Evolutionary conservation across 2,888 invertebrate species (phyloP).

Genomic region (Melikaiella ostensackeni): DNA sequence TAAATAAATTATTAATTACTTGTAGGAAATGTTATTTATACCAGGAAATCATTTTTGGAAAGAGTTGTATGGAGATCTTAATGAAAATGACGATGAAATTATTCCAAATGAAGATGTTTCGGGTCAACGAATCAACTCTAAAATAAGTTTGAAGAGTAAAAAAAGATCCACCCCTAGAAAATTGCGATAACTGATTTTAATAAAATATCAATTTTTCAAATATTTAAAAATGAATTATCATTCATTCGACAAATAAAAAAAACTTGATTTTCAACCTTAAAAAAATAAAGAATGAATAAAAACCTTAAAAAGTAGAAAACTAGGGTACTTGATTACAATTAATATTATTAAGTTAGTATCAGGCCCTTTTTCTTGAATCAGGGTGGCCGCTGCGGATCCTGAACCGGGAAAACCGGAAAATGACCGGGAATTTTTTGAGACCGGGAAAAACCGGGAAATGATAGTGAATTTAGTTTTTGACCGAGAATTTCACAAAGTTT

Average conservation of each 20-base stretch:
- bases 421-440: too few species aligned
- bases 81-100: conserved; percentile 1
- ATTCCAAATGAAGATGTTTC: not conserved
- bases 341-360: too few species aligned
- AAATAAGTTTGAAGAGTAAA: not conserved
- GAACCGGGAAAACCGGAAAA: too few species aligned
- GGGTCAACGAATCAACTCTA: not conserved
- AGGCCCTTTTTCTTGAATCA: too few species aligned
- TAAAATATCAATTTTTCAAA: too few species aligned
- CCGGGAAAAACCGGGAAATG: too few species aligned
- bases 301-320: too few species aligned
- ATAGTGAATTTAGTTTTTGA: too few species aligned
- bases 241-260: not conserved
- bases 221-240: not conserved
- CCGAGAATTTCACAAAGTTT: too few species aligned
- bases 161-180: not conserved
- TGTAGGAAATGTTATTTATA: not conserved
- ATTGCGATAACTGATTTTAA: not conserved
- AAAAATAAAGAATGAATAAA: too few species aligned
- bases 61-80: not conserved
- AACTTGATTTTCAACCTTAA: not conserved
- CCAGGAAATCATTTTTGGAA: conserved; percentile 7
- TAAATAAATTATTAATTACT: not conserved
- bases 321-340: too few species aligned
- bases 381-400: too few species aligned